Evolutionary conservation across 1,140 invertebrate species (phyloP).

Genomic region (Phymastichus coffea): DNA sequence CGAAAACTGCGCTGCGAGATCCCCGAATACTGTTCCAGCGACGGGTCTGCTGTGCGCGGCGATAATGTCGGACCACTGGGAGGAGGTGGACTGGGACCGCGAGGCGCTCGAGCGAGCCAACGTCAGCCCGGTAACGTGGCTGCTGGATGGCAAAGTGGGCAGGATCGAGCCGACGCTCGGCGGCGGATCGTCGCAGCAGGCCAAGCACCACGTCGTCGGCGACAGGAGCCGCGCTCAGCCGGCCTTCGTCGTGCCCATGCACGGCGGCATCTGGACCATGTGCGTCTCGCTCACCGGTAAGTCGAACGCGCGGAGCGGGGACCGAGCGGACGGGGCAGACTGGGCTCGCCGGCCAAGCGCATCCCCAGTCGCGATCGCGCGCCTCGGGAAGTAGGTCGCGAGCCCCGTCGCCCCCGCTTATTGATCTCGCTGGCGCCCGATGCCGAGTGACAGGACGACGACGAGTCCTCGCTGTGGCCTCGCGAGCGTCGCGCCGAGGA

Average conservation of each 20-base stretch:
- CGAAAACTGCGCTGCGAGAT: no score
- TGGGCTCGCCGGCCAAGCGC: no score
- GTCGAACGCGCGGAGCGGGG: no score
- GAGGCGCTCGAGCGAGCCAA: conserved; percentile 52
- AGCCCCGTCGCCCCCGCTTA: no score
- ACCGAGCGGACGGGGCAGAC: no score
- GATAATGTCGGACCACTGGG: conserved; percentile 86
- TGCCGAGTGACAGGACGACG: no score
- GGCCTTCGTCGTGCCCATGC: conserved; percentile 79
- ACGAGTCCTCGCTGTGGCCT: no score
- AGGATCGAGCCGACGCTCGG: conserved; percentile 36
- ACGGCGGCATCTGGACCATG: conserved; percentile 83
- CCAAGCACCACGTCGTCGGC: conserved; percentile 19
- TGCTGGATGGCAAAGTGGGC: conserved; percentile 47
- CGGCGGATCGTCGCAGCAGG: conserved; percentile 32
- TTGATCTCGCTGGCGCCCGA: no score
- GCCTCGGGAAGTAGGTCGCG: no score
- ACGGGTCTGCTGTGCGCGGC: conserved; percentile 78
- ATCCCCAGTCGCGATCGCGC: no score
- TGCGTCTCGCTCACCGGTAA: conserved; percentile 75
- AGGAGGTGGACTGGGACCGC: conserved; percentile 75
- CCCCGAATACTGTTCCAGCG: no score
- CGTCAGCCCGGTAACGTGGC: conserved; percentile 45
- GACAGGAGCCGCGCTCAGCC: conserved; percentile 24
- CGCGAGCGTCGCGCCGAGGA: no score